These are phyloP conservation scores for Cliona cf. orientalis DNA, from an alignment of 37 sponge, comb jelly and placozoan species.

Conservation along the genomic window DNA sequence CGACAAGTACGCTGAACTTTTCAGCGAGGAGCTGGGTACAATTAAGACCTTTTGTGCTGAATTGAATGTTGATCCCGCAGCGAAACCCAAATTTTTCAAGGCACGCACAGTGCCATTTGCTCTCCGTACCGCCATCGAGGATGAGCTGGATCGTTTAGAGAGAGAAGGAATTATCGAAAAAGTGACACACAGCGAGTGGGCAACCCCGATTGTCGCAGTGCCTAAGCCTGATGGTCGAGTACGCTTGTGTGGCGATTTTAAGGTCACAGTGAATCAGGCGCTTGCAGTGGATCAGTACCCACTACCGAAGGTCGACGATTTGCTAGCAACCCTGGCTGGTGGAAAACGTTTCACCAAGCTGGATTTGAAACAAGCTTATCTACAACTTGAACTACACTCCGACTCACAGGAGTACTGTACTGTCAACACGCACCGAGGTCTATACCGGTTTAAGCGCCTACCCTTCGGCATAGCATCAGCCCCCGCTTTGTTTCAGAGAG, in stretches of 20 bases:
- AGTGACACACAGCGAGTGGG: conserved; percentile 53
- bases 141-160: conserved; percentile 31
- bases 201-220: conserved; percentile 58
- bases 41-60: background rate
- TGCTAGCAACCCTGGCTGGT: too few species aligned
- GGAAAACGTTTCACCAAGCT: too few species aligned
- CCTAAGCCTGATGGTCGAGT: conserved; percentile 40
- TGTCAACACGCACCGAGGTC: too few species aligned
- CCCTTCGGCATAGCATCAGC: too few species aligned
- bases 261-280: too few species aligned
- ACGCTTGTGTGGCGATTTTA: background rate
- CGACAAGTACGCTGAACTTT: background rate
- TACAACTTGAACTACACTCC: too few species aligned
- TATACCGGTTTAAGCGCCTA: too few species aligned
- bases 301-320: too few species aligned
- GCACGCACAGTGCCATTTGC: conserved; percentile 34
- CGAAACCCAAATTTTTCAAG: conserved; percentile 26
- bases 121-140: conserved; percentile 3
- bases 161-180: conserved; percentile 14
- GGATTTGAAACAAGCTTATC: too few species aligned
- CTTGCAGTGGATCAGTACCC: too few species aligned
- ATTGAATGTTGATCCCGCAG: conserved; percentile 12
- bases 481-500: background rate
- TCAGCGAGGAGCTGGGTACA: background rate
- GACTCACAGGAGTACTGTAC: too few species aligned